Evolutionary conservation across 2,113 vertebrate species (phyloP), one percentile per base, ranked within the genome.

Genomic region (Hyperoodon ampullatus): DNA sequence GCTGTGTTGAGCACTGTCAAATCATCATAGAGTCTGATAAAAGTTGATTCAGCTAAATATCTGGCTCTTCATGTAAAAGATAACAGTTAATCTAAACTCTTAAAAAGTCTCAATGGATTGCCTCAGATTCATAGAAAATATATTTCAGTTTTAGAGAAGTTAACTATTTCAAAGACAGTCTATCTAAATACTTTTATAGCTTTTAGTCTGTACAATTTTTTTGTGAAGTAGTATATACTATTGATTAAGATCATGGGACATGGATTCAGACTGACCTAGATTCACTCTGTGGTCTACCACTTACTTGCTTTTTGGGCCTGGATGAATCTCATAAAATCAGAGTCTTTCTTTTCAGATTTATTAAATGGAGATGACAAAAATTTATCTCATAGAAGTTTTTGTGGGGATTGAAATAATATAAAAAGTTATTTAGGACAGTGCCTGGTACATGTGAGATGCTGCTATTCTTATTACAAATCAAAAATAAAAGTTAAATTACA

Each of bases 71-170:
- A 70, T 71, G 61, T 72, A 55, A 78, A 97, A 72, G 23, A 77
- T 90, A 72, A 39, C 7, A 50, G n/a, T 88, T 96, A 15, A 94
- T 42, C 42, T 74, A 84, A 92, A 39, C 18, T 90, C 11, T 88
- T 42, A 39, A 70, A 74, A 72, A 88, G 8, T 63, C 30, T 72
- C 0, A 42, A 28, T 44, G 7, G 19, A 42, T 86, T 92, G 13
- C 5, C 15, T 91, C 55, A 95, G 84, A 96, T 87, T 95, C 93
- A 78, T 5, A 92, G 78, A 93, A 85, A 84, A 88, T 93, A 65
- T 84, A 81, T 92, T 97, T 96, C 81, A 75, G 83, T 97, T 95
- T 98, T 92, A 97, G 84, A 98, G 86, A 68, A 92, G 91, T 96
- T 95, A 97, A 93, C 78, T 30, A 92, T 96, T 97, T 97, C 86